These are phyloP conservation scores for Aldrovandia affinis DNA, from an alignment of 2,797 vertebrate species.

Conservation along the genomic window DNA sequence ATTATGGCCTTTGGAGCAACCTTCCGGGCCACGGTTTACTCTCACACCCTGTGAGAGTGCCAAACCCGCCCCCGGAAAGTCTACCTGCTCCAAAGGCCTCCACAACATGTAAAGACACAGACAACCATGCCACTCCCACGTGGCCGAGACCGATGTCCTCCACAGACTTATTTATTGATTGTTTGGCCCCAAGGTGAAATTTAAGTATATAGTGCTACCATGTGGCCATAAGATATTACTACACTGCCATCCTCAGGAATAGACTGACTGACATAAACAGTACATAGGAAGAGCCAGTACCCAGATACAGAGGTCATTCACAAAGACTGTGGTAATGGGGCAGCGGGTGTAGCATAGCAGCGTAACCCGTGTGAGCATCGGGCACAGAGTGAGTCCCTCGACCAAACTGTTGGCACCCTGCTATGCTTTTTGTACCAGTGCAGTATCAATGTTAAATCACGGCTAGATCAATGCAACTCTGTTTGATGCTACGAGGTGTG, in stretches of 20 bases:
- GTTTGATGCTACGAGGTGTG: slow-evolving; percentile 18
- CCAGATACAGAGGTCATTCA: not conserved
- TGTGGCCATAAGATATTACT: slow-evolving; percentile 14
- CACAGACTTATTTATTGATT: not conserved
- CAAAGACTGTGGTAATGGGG: not conserved
- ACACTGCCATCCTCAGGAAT: not conserved
- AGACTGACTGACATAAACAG: not conserved
- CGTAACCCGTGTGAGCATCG: not conserved
- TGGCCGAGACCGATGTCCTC: too few relatives aligned
- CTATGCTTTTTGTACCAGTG: not conserved
- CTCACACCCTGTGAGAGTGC: too few relatives aligned
- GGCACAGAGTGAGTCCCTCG: not conserved
- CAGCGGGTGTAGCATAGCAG: not conserved
- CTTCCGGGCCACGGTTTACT: too few relatives aligned
- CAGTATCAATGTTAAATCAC: not conserved
- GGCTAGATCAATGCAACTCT: slow-evolving; percentile 19
- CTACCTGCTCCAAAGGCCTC: too few relatives aligned
- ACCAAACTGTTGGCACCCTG: not conserved
- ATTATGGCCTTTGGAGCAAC: too few relatives aligned
- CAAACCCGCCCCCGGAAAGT: too few relatives aligned
- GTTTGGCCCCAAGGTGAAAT: not conserved
- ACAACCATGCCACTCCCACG: too few relatives aligned
- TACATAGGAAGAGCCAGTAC: not conserved
- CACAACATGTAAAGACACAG: too few relatives aligned
- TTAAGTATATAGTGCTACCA: slow-evolving; percentile 23